Evolutionary conservation across 92 coral and sea anemone species (phyloP).

Genomic region (Epizoanthus scotinus): DNA sequence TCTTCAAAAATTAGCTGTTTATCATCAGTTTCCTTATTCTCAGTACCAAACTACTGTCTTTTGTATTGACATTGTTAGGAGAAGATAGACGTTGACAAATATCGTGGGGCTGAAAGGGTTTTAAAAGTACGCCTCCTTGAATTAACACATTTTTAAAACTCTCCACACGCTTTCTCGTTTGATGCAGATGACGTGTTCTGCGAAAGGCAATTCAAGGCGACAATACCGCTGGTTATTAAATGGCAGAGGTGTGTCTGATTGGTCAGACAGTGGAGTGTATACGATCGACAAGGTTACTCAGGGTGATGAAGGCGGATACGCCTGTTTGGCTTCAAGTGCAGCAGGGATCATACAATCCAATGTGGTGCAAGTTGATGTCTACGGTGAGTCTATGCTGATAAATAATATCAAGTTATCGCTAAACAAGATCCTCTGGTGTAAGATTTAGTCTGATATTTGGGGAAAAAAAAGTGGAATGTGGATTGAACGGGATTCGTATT

Average conservation of each 20-base stretch:
- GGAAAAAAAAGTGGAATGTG: too few species aligned
- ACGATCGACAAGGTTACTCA: conserved; percentile 58
- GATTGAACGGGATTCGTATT: not conserved
- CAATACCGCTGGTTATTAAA: conserved; percentile 89
- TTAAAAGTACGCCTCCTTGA: too few species aligned
- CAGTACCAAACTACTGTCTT: too few species aligned
- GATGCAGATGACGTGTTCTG: conserved; percentile 72
- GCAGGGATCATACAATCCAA: conserved; percentile 89
- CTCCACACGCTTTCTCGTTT: not conserved
- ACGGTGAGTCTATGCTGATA: conserved; percentile 60
- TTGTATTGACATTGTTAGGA: too few species aligned
- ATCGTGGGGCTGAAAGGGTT: too few species aligned
- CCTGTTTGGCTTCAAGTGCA: conserved; percentile 83
- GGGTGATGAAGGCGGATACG: conserved; percentile 79
- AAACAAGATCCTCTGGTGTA: not conserved
- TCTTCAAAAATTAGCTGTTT: too few species aligned
- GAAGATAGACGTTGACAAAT: too few species aligned
- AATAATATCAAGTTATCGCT: not conserved
- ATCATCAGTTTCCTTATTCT: too few species aligned
- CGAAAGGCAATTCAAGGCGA: conserved; percentile 78
- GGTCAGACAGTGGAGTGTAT: conserved; percentile 68
- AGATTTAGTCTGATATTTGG: too few species aligned
- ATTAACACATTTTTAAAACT: too few species aligned
- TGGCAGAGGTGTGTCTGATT: conserved; percentile 76
- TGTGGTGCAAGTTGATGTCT: conserved; percentile 59